Evolutionary conservation across 2,797 vertebrate species (phyloP).

Genomic region (Staurois parvus): DNA sequence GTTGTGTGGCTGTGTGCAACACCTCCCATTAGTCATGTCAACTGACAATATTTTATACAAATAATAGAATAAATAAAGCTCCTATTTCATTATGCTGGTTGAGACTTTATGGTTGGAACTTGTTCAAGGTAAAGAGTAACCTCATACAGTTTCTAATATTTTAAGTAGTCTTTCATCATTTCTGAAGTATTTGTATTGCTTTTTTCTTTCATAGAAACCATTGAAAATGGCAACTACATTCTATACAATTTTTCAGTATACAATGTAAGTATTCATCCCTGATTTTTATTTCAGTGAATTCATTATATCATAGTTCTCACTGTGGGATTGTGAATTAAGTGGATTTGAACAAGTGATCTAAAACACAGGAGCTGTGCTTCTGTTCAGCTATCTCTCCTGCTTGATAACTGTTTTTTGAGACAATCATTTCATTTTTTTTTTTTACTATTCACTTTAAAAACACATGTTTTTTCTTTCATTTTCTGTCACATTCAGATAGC

Average conservation of each 20-base stretch:
- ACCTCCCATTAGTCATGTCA: not conserved
- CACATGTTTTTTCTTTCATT: no score
- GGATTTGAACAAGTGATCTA: no score
- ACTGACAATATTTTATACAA: not conserved
- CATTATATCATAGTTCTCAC: not conserved
- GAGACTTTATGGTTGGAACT: no score
- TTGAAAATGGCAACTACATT: conserved; percentile 72
- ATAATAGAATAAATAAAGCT: not conserved
- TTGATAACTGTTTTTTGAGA: no score
- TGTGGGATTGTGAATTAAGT: no score
- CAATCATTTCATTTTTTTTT: no score
- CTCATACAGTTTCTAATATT: not conserved
- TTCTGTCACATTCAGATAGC: no score
- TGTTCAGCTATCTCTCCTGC: no score
- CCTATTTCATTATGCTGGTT: not conserved
- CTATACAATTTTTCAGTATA: conserved; percentile 76
- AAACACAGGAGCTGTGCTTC: no score
- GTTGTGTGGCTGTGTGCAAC: not conserved
- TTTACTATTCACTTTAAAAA: no score
- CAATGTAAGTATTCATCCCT: conserved; percentile 72
- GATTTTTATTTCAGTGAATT: not conserved
- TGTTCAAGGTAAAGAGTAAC: not conserved
- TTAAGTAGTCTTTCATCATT: not conserved
- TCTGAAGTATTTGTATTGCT: not conserved
- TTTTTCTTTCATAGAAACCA: conserved; percentile 74